Evolutionary conservation across 1,140 invertebrate genomes (phyloP), one percentile per base, ranked within the genome.

Genomic region (Holcopasites calliopsidis): DNA sequence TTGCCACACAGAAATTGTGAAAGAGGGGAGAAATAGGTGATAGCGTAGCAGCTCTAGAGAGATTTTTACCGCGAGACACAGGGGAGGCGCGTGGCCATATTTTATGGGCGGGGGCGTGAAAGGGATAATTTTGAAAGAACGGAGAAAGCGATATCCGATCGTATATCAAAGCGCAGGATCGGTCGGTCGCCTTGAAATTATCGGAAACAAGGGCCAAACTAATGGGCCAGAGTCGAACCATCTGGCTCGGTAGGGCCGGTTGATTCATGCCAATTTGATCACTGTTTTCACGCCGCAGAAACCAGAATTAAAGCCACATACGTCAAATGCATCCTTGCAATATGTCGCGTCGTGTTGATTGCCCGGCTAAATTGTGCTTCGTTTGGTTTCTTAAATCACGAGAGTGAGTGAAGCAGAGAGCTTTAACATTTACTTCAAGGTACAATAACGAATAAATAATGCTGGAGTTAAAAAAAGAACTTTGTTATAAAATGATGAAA

Each of bases 181-280:
- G 74, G 81, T 79, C 72, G 76, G 78, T 83, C 79, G 85, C 87
- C 88, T 88, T 89, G 84, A 87, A 90, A 90, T 90, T 90, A 90
- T 90, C 87, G 88, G 84, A 90, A 90, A 90, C 89, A 83, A 90
- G 87, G 85, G 84, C 85, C 82, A 83, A 88, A 88, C 86, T 89
- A 90, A 90, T 89, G 86, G 86, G 76, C 75, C 65, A n/a, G 28
- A 83, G 79, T 85, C 79, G 76, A 66, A 80, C 86, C 89, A 88
- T 90, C 87, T 89, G 87, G 86, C 82, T 79, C 80, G 82, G 75
- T 82, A 64, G 85, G 85, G 76, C 84, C 76, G 80, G 82, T 83
- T 76, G 82, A 87, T 88, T 87, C 23, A 85, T 79, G 77, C 80
- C 84, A 85, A 87, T 85, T 82, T 75, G 79, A 83, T 86, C 79